Base-by-base conservation (phyloP, 2,888 invertebrate species). In the Pollenia labialis region DNA sequence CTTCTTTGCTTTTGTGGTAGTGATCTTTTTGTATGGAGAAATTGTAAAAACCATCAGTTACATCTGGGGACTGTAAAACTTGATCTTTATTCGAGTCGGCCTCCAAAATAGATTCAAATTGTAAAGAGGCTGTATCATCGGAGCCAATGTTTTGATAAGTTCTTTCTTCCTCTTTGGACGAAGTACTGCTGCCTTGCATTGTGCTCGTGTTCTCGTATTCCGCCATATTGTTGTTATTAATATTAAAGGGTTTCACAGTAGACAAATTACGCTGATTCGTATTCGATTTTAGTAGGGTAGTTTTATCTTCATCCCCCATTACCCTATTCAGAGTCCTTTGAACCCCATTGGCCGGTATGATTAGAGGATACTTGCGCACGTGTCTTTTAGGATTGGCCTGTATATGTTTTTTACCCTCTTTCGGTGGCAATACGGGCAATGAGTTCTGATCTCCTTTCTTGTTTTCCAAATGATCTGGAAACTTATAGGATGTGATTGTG, bases 361-460 rank as follows among this genome's bases (percentile, higher is more conserved):
- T 95, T 52, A 97, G 93, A 0, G 97, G 97, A 94, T 97, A 96
- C 91, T 97, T 97, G 54, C 97, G 94, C 81, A 97, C 96, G 91
- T 97, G 97, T 14, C 97, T 94, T 90, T 96, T 95, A 11, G 95
- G 94, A 89, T 95, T 94, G 0, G 94, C 93, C 85, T 95, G 94
- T n/a, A 95, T 93, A 85, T 92, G 92, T 68, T 93, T 93, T 72
- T 93, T 93, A 85, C 93, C 92, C 91, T 97, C 97, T 88, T 97
- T 94, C 0, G 97, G 97, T 0, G 97, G 97, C 87, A 97, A 93
- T 40, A 81, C 72, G 0, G 97, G 97, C 87, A 97, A 95, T 0
- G 96, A 96, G 93, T 97, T 97, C 11, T 90, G 4, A 69, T 82
- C 81, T 0, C 52, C 32, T 81, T 32, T 84, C 40, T 32, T 79